Evolutionary conservation across 2,888 invertebrate genomes (phyloP).

Genomic region (Lochmaea capreae): DNA sequence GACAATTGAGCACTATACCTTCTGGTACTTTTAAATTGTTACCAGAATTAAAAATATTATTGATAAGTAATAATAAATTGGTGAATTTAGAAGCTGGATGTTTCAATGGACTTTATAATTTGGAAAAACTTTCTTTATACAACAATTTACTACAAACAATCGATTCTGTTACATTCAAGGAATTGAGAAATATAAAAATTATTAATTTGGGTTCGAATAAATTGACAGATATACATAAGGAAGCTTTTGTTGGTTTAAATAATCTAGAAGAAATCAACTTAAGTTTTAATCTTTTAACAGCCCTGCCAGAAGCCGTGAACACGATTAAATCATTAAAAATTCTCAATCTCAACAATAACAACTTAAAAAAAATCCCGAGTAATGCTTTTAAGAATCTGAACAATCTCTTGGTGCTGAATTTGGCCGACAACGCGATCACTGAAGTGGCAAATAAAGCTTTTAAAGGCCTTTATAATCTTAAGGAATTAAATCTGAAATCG

Average conservation of each 20-base stretch:
- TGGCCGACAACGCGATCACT: conserved; percentile 40
- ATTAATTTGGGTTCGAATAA: conserved; percentile 40
- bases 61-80: conserved; percentile 36
- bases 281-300: conserved; percentile 40
- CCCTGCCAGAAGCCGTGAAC: conserved; percentile 27
- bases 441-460: conserved; percentile 35
- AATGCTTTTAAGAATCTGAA: conserved; percentile 36
- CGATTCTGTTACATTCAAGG: conserved; percentile 28
- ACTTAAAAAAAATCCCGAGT: conserved; percentile 36
- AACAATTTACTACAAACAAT: conserved; percentile 33
- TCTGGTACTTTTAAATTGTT: conserved; percentile 36
- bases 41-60: conserved; percentile 34
- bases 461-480: conserved; percentile 34
- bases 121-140: conserved; percentile 40
- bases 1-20: conserved; percentile 31
- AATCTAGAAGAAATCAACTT: conserved; percentile 40
- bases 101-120: conserved; percentile 40
- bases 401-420: conserved; percentile 39
- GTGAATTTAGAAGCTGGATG: conserved; percentile 38
- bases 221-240: conserved; percentile 28
- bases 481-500: conserved; percentile 43
- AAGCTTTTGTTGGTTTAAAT: conserved; percentile 36
- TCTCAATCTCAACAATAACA: conserved; percentile 39
- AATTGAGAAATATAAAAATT: conserved; percentile 33
- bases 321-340: conserved; percentile 33